Base-by-base conservation (phyloP, 2,113 vertebrate species). In the Zingel zingel region DNA sequence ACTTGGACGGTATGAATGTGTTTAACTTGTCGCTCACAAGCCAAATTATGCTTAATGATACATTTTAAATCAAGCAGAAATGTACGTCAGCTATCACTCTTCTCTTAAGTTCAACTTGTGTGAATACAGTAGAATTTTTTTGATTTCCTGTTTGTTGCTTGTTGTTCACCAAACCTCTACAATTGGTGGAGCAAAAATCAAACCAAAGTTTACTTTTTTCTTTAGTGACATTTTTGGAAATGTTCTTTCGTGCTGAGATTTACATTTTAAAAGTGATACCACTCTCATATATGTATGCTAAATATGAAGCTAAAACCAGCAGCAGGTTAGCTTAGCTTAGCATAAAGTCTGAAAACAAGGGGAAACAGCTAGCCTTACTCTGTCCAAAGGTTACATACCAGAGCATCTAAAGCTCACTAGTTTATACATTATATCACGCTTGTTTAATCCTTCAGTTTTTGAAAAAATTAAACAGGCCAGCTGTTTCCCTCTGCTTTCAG, bases 1-100 rank as follows among this genome's bases (percentile, higher is more conserved):
- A 76, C 67, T 82, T 89, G 75, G 85, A 89, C 48, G 14, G 68
- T 61, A 25, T 74, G 69, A 25, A 14, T 51, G 43, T 23, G 33
- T 77, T 79, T 77, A 25, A 77, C 7, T 11, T 47, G 66, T 25
- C 48, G 45, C 62, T 50, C 3, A 18, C 18, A 39, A 57, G 30
- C 54, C 58, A 79, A 77, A 74, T 65, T 53, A 30, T 57, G 51
- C 75, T 79, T 66, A 69, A 81, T 47, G 53, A 74, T 54, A n/a
- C 19, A 19, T 59, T 67, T 67, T 27, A 30, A 71, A 69, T 51
- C 25, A 12, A n/a, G 12, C 47, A 70, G 19, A 58, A 77, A 45
- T 2, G 15, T 0, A 56, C 3, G 3, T 16, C 45, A 61, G 59
- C 23, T 12, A 27, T 66, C 13, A 50, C 27, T 81, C 63, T 19